phyloP scores from a whole-genome alignment of 1,140 invertebrate genomes.

The Panonychus citri region DNA sequence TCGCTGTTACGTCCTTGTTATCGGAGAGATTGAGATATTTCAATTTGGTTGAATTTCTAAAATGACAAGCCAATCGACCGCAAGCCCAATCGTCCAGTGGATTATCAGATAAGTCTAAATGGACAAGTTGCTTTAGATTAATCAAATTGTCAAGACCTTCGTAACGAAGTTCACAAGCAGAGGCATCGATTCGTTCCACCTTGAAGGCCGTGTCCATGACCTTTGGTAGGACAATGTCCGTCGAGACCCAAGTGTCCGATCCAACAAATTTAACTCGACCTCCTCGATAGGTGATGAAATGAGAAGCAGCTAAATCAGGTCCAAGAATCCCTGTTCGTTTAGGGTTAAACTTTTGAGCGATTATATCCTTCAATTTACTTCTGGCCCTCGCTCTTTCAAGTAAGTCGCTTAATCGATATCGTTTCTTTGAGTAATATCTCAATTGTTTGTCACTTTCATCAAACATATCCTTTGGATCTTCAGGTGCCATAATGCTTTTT shows the following conservation, averaged over 20 bases:
- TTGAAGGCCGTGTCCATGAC: background rate
- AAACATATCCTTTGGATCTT: too few species aligned
- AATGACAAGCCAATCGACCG: constrained; percentile 8
- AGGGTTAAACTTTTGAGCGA: too few species aligned
- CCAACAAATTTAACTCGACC: constrained; percentile 5
- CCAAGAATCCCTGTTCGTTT: background rate
- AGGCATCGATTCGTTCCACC: background rate
- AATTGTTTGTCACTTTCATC: too few species aligned
- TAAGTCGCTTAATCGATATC: too few species aligned
- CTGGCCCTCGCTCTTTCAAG: too few species aligned
- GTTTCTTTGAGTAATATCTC: too few species aligned
- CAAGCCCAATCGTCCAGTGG: constrained; percentile 9
- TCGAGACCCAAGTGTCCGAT: constrained; percentile 1
- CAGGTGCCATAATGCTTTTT: too few species aligned
- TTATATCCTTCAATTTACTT: too few species aligned
- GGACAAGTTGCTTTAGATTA: constrained; percentile 3
- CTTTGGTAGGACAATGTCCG: background rate
- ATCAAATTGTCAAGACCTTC: constrained; percentile 11
- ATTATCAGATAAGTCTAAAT: constrained; percentile 6
- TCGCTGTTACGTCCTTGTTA: background rate
- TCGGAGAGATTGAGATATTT: constrained; percentile 6
- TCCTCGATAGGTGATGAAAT: constrained; percentile 6
- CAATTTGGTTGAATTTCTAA: constrained; percentile 5
- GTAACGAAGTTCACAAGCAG: background rate
- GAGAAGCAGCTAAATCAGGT: constrained; percentile 8